Evolutionary conservation across 2,113 vertebrate species (phyloP).

Genomic region (Cinclus mexicanus): DNA sequence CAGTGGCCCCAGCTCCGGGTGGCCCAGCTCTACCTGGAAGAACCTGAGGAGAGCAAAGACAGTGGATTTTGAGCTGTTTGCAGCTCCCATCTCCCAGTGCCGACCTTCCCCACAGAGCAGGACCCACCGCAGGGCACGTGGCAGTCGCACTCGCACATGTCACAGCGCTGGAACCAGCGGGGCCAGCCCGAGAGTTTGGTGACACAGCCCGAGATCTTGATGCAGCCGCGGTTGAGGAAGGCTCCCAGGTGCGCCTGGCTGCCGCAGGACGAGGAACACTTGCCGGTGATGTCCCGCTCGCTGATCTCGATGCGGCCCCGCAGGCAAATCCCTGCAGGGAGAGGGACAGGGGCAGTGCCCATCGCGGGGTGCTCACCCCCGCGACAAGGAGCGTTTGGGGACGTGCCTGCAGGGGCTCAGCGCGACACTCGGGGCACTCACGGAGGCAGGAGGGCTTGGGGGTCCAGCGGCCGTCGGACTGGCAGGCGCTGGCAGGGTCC

Average conservation of each 20-base stretch:
- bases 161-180: slow-evolving; percentile 77
- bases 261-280: slow-evolving; percentile 77
- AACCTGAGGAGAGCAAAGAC: not conserved
- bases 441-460: slow-evolving; percentile 79
- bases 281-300: slow-evolving; percentile 73
- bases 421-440: slow-evolving; percentile 40
- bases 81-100: not conserved
- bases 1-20: accelerated
- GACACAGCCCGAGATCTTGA: slow-evolving; percentile 75
- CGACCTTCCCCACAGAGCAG: accelerated
- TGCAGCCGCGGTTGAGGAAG: slow-evolving; percentile 69
- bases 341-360: too few relatives aligned
- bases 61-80: not conserved
- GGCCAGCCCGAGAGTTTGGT: slow-evolving; percentile 79
- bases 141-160: slow-evolving; percentile 82
- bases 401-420: not conserved
- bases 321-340: slow-evolving; percentile 77
- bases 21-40: not conserved
- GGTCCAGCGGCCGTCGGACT: slow-evolving; percentile 78
- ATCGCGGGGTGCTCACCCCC: accelerated
- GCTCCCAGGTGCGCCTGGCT: slow-evolving; percentile 67
- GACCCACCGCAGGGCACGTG: slow-evolving; percentile 74
- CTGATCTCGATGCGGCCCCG: slow-evolving; percentile 76
- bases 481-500: slow-evolving; percentile 75
- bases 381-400: accelerated